A percentile compares a stretch with the other conserved stretches of the same genome.
Evolutionary conservation across 2,113 vertebrate species (phyloP).

Genomic region (Dendrocopos noguchii): DNA sequence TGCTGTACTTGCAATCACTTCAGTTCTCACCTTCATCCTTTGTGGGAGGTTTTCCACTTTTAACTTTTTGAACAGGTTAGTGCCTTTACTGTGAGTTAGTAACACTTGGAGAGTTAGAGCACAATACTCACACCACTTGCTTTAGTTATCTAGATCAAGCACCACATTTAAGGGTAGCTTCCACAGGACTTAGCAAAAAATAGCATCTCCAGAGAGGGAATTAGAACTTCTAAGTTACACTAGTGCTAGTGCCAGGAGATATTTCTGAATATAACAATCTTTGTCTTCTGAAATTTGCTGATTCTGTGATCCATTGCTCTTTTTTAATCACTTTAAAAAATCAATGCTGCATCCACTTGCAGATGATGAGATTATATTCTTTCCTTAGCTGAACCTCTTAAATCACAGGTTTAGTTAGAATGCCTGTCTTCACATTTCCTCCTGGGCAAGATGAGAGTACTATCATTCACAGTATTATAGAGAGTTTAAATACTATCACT

Average conservation of each 20-base stretch:
- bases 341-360: not conserved
- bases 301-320: not conserved
- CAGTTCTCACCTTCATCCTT: not conserved
- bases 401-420: slow-evolving; percentile 15
- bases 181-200: not conserved
- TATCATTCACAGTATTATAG: slow-evolving; percentile 4
- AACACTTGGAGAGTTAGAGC: not conserved
- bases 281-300: slow-evolving; percentile 2
- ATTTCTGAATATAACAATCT: not conserved
- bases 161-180: not conserved
- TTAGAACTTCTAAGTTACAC: not conserved
- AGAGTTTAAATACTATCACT: slow-evolving; percentile 57
- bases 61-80: not conserved
- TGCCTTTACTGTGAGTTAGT: not conserved
- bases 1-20: not conserved
- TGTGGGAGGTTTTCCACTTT: no score
- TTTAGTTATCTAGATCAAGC: not conserved
- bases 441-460: slow-evolving; percentile 1
- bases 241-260: not conserved
- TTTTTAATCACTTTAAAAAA: slow-evolving; percentile 26
- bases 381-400: not conserved
- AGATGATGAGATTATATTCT: not conserved
- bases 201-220: not conserved
- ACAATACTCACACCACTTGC: not conserved
- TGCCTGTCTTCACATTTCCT: not conserved